Conservation (phyloP, 2,888 invertebrate species). For the Cylloceria caligata region DNA sequence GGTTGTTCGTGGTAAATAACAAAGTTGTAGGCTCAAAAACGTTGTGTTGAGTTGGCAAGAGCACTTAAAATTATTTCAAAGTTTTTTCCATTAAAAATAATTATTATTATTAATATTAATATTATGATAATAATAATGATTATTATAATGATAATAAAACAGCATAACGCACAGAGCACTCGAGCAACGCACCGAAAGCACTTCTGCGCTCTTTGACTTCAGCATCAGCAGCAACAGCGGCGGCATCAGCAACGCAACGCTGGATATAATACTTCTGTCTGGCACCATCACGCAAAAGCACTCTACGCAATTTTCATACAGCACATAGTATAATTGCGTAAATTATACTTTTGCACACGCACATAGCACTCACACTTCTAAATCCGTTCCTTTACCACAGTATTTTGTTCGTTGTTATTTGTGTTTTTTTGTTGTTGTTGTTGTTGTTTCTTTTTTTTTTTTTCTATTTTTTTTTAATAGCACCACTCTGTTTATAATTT, state of each 20-base stretch:
- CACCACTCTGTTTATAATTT: conserved; percentile 65
- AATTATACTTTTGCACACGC: conserved; percentile 67
- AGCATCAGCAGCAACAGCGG: conserved; percentile 52
- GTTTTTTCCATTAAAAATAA: conserved; percentile 7
- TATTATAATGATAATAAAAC: conserved; percentile 15
- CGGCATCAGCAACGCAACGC: conserved; percentile 54
- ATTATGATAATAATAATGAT: neutral
- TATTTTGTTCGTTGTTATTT: conserved; percentile 29
- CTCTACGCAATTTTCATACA: conserved; percentile 63
- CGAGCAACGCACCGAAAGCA: conserved; percentile 56
- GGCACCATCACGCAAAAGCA: conserved; percentile 57
- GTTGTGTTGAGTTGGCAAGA: conserved; percentile 31
- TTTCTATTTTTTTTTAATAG: conserved; percentile 13
- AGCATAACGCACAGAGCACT: conserved; percentile 59
- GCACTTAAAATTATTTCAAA: conserved; percentile 31
- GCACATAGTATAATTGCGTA: conserved; percentile 59
- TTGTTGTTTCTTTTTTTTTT: conserved; percentile 22
- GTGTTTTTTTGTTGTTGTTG: conserved; percentile 9
- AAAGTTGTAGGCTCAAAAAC: conserved; percentile 28
- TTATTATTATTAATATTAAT: conserved; percentile 19
- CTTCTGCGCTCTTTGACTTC: conserved; percentile 52
- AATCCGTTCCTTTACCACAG: conserved; percentile 38
- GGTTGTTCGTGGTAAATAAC: conserved; percentile 85
- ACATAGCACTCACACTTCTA: conserved; percentile 66
- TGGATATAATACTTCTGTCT: conserved; percentile 37